Evolutionary conservation across 2,797 vertebrate species (phyloP).

Genomic region (Hephaestus fuliginosus): DNA sequence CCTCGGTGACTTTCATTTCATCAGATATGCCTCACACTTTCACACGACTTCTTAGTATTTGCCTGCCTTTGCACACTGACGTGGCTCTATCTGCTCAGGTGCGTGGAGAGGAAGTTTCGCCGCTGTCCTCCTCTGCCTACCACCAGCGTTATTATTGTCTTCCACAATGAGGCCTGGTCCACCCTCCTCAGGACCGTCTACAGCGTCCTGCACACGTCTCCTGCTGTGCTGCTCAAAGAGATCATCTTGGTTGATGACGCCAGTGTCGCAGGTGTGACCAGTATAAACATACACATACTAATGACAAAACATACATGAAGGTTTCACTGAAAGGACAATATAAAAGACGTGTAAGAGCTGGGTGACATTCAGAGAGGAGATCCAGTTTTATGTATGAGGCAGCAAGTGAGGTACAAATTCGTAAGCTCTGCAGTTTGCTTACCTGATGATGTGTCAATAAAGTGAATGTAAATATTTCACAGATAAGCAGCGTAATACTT

Average conservation of each 20-base stretch:
- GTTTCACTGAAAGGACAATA: neutral
- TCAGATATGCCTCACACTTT: constrained; percentile 21
- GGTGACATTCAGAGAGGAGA: no score
- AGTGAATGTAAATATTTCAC: neutral
- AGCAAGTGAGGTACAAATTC: neutral
- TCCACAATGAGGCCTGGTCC: constrained; percentile 97
- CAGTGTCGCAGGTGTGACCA: constrained; percentile 88
- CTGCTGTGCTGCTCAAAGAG: constrained; percentile 90
- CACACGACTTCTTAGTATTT: neutral
- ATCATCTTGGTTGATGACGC: constrained; percentile 96
- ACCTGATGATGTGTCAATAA: neutral
- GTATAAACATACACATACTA: neutral
- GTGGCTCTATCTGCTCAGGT: constrained; percentile 79
- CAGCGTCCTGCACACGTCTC: constrained; percentile 92
- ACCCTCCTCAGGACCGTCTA: constrained; percentile 94
- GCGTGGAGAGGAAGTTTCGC: constrained; percentile 91
- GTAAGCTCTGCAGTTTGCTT: neutral
- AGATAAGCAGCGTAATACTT: neutral
- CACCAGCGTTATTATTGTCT: constrained; percentile 95
- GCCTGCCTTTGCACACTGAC: neutral
- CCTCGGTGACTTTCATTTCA: constrained; percentile 16
- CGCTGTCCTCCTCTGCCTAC: constrained; percentile 91
- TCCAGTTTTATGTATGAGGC: no score
- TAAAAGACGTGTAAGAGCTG: neutral
- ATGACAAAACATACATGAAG: neutral